Percentiles rank a stretch among this genome's conserved stretches.
phyloP scores from a whole-genome alignment of 2,113 vertebrate genomes.

The Hyperopisus bebe region DNA sequence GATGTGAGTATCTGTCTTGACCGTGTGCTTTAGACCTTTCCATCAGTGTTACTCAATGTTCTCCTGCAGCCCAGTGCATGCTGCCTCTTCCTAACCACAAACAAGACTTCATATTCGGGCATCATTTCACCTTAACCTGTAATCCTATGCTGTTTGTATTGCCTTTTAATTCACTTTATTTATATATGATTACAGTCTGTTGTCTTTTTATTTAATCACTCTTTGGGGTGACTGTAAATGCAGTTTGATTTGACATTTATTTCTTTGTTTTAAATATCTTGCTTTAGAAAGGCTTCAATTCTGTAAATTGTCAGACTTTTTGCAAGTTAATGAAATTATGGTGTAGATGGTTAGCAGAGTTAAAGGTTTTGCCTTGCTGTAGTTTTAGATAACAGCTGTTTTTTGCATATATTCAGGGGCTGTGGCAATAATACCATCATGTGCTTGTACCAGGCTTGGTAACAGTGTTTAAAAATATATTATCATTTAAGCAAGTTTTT shows the following conservation, averaged over 20 bases:
- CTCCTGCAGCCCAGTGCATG: neutral
- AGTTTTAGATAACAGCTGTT: neutral
- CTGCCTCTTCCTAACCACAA: neutral
- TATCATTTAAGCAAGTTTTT: neutral
- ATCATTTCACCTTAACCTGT: neutral
- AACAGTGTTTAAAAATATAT: neutral
- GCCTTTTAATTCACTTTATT: neutral
- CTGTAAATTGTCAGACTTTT: neutral
- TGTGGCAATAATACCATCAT: neutral
- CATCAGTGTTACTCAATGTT: neutral
- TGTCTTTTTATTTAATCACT: neutral
- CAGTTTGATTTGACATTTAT: neutral
- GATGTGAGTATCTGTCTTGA: slow-evolving; percentile 72
- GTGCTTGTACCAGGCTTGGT: neutral
- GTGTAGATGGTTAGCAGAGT: neutral
- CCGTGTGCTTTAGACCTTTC: neutral
- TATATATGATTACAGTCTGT: neutral
- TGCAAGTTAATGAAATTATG: neutral
- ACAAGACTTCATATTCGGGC: neutral
- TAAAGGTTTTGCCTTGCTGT: neutral
- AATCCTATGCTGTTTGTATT: neutral
- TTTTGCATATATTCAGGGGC: neutral
- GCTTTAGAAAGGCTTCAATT: neutral
- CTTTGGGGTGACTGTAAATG: neutral
- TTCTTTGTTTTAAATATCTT: slow-evolving; percentile 1